A percentile compares a stretch with the other conserved stretches of the same genome.
phyloP scores from a whole-genome alignment of 2,888 invertebrate species.

The Drosophila limbata region DNA sequence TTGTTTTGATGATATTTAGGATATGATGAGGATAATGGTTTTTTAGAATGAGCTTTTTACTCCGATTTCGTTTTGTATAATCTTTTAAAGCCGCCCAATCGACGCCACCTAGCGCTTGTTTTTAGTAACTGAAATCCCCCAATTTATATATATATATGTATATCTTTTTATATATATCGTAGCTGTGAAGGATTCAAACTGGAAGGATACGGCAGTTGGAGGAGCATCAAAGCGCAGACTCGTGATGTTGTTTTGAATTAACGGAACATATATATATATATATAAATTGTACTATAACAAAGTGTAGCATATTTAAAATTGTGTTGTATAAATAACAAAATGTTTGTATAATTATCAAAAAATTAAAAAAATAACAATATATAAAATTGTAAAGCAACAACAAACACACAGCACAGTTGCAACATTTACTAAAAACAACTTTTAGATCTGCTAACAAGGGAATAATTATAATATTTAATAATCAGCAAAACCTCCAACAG shows the following conservation, averaged over 20 bases:
- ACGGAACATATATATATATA: constrained; percentile 27
- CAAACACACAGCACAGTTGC: constrained; percentile 41
- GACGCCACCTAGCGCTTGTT: constrained; percentile 63
- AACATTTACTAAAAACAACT: constrained; percentile 10
- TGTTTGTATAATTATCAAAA: constrained; percentile 55
- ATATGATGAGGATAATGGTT: constrained; percentile 16
- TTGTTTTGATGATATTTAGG: background rate
- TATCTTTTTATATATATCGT: constrained; percentile 34
- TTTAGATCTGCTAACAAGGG: constrained; percentile 44
- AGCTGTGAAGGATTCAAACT: constrained; percentile 29
- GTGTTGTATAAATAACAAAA: constrained; percentile 48
- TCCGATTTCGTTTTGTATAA: constrained; percentile 30
- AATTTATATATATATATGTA: constrained; percentile 18
- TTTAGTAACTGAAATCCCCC: constrained; percentile 43
- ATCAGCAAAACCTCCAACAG: constrained; percentile 25
- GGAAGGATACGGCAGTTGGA: constrained; percentile 15
- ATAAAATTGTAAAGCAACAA: constrained; percentile 45
- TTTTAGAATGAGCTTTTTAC: constrained; percentile 41
- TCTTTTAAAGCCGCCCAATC: constrained; percentile 40
- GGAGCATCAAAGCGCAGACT: constrained; percentile 70
- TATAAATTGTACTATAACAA: constrained; percentile 48
- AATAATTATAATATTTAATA: constrained; percentile 34
- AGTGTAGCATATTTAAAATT: constrained; percentile 59
- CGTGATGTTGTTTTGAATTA: constrained; percentile 70
- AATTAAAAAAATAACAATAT: constrained; percentile 24